Percentiles rank a stretch among this genome's conserved stretches.
phyloP scores from a whole-genome alignment of 2,113 vertebrate species.

The Sander lucioperca region DNA sequence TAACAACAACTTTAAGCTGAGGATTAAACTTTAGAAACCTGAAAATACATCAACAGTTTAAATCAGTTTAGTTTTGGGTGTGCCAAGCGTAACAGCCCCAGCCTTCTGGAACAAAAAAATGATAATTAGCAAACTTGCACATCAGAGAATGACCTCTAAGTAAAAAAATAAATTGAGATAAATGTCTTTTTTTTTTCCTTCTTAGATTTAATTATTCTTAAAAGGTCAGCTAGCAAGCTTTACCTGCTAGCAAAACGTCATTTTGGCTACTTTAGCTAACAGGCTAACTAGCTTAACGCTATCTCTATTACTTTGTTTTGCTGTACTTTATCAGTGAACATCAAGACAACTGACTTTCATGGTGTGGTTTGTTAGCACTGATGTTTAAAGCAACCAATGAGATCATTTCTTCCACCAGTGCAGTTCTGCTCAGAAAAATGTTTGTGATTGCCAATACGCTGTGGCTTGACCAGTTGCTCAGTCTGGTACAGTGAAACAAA shows the following conservation, averaged over 20 bases:
- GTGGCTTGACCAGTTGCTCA: conserved; percentile 49
- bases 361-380: conserved; percentile 27
- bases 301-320: not conserved
- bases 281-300: not conserved
- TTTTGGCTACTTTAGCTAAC: not conserved
- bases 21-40: not conserved
- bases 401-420: conserved; percentile 30
- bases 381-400: conserved; percentile 27
- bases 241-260: not conserved
- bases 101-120: too few relatives aligned
- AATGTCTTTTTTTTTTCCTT: too few relatives aligned
- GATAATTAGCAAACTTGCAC: too few relatives aligned
- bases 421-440: conserved; percentile 44
- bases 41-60: too few relatives aligned
- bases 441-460: conserved; percentile 60
- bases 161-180: too few relatives aligned
- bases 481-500: conserved; percentile 54
- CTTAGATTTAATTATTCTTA: not conserved
- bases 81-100: not conserved
- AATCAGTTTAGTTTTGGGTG: not conserved
- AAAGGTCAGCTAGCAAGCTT: too few relatives aligned
- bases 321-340: conserved; percentile 12
- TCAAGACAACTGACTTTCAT: not conserved
- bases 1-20: not conserved
- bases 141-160: too few relatives aligned